Evolutionary conservation across 2,888 invertebrate species (phyloP).

Genomic region (Rhynchonema sp.): DNA sequence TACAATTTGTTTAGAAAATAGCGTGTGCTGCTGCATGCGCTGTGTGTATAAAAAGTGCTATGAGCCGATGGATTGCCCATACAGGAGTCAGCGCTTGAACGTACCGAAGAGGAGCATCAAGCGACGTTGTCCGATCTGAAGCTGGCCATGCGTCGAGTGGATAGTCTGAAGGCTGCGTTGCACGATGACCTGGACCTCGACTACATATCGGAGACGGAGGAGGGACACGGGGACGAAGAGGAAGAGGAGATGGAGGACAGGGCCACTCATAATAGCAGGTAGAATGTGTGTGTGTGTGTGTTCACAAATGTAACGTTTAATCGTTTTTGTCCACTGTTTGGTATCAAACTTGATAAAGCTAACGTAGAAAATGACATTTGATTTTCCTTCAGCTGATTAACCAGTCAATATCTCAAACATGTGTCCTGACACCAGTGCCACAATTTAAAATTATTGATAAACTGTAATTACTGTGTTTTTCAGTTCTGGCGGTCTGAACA

Average conservation of each 20-base stretch:
- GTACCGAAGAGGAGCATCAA: conserved; percentile 30
- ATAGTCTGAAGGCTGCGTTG: conserved; percentile 64
- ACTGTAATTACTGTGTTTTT: neutral
- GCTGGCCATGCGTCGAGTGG: conserved; percentile 65
- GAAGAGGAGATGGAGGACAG: conserved; percentile 3
- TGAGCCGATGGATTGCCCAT: no score
- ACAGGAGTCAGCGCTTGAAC: conserved; percentile 30
- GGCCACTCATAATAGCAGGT: neutral
- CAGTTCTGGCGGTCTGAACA: neutral
- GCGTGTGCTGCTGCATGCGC: no score
- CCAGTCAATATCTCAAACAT: no score
- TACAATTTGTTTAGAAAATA: no score
- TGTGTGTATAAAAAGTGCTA: no score
- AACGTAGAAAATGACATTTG: neutral
- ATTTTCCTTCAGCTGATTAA: no score
- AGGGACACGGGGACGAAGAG: conserved; percentile 10
- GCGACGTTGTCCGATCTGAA: conserved; percentile 47
- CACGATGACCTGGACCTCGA: conserved; percentile 2
- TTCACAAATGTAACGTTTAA: neutral
- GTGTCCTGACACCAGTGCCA: no score
- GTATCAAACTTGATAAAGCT: neutral
- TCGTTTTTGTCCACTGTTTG: neutral
- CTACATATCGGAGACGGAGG: conserved; percentile 5
- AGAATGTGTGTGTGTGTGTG: neutral
- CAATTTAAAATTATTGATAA: no score